These are phyloP conservation scores for Bagarius yarrelli DNA, from an alignment of 2,113 vertebrate genomes.

Conservation along the genomic window DNA sequence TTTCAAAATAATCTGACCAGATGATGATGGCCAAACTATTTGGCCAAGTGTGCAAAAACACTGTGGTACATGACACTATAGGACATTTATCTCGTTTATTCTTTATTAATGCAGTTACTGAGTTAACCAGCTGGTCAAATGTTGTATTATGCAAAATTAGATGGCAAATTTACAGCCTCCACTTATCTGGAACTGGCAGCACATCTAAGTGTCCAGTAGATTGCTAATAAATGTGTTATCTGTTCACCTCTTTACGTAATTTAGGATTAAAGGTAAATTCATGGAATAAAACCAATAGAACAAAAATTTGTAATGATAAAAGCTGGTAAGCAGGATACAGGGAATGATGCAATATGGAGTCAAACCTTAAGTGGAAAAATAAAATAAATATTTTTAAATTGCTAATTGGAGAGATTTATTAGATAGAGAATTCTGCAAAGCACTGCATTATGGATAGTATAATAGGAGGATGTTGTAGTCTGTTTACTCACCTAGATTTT, in stretches of 20 bases:
- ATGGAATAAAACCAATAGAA: neutral
- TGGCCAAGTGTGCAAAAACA: neutral
- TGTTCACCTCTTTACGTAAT: neutral
- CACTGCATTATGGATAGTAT: conserved; percentile 30
- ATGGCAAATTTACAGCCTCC: neutral
- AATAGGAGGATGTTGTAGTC: conserved; percentile 57
- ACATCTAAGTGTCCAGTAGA: neutral
- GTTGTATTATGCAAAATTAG: neutral
- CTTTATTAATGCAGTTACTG: neutral
- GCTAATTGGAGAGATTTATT: conserved; percentile 5
- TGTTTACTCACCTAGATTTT: conserved; percentile 77
- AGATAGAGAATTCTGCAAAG: conserved; percentile 40
- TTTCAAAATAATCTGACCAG: no score
- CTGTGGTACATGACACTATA: no score
- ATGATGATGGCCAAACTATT: neutral
- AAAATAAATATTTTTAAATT: neutral
- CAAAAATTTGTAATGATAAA: neutral
- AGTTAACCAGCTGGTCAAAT: neutral
- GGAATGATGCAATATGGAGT: neutral
- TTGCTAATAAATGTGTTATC: neutral
- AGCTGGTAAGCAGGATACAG: neutral
- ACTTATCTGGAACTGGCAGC: neutral
- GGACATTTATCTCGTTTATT: neutral
- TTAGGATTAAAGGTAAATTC: neutral
- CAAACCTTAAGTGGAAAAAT: neutral